A percentile compares a stretch with the other conserved stretches of the same genome.
Conservation (phyloP, 2,113 vertebrate species). For the Loxodonta africana region DNA sequence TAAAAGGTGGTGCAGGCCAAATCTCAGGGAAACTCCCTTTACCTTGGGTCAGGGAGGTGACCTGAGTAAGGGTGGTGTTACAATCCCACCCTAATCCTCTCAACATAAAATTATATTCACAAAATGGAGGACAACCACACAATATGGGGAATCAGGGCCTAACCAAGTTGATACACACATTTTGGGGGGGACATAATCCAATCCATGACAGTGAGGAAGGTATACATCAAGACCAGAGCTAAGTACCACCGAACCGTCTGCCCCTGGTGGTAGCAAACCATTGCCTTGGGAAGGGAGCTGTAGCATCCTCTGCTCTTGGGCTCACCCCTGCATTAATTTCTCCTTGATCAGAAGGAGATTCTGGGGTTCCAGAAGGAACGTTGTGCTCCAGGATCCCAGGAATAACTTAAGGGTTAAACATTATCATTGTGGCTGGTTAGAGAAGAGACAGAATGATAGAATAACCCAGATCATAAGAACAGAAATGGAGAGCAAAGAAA, state of each 20-base stretch:
- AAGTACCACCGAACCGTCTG: not conserved
- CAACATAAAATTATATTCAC: too few relatives aligned
- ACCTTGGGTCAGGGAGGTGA: too few relatives aligned
- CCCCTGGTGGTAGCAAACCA: not conserved
- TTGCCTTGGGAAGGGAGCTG: not conserved
- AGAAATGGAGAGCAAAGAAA: not conserved
- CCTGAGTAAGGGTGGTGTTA: too few relatives aligned
- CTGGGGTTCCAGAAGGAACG: not conserved
- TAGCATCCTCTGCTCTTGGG: rapidly evolving
- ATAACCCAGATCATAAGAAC: not conserved
- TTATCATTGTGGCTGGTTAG: not conserved
- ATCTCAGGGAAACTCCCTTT: too few relatives aligned
- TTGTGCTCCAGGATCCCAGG: not conserved
- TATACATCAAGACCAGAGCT: not conserved
- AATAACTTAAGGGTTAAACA: not conserved
- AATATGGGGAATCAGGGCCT: too few relatives aligned
- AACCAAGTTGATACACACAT: too few relatives aligned
- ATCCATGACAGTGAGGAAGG: not conserved
- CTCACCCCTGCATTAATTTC: not conserved
- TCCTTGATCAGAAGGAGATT: not conserved
- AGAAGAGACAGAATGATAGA: not conserved
- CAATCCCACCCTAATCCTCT: too few relatives aligned
- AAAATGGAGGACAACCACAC: too few relatives aligned
- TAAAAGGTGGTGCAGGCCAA: too few relatives aligned
- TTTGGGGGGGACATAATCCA: too few relatives aligned